These are phyloP conservation scores for Lamellibrachia satsuma DNA, from an alignment of 2,888 invertebrate genomes.

Conservation along the genomic window DNA sequence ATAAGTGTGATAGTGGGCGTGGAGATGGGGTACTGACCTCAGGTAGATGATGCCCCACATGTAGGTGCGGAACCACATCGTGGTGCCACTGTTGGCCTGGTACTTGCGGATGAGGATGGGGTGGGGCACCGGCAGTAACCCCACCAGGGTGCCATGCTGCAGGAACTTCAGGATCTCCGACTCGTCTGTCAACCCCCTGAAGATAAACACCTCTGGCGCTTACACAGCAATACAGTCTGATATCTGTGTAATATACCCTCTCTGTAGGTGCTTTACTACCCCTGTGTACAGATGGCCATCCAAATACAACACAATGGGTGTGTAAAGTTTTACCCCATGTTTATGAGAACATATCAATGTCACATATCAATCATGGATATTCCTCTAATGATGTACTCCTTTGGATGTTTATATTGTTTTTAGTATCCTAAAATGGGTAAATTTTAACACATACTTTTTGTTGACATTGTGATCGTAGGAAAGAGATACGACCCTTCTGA, in stretches of 20 bases:
- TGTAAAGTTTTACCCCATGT: too few relatives aligned
- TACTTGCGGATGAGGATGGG: constrained; percentile 98
- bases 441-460: neutral
- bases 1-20: neutral
- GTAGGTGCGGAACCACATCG: constrained; percentile 99
- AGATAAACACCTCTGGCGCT: constrained; percentile 33
- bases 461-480: neutral
- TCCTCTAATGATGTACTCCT: too few relatives aligned
- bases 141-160: constrained; percentile 97
- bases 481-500: too few relatives aligned
- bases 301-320: too few relatives aligned
- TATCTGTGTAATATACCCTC: neutral
- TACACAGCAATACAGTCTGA: neutral
- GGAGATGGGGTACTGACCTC: constrained; percentile 70
- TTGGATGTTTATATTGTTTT: neutral
- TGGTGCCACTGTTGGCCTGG: constrained; percentile 97
- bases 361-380: too few relatives aligned
- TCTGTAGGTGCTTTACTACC: neutral
- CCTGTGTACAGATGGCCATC: neutral
- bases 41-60: constrained; percentile 99
- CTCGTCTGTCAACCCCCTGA: constrained; percentile 96
- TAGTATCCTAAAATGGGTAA: neutral
- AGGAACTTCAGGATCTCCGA: constrained; percentile 98
- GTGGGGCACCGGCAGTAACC: constrained; percentile 96
- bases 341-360: too few relatives aligned